Evolutionary conservation across 2,797 vertebrate genomes (phyloP).

Genomic region (Knipowitschia caucasica): DNA sequence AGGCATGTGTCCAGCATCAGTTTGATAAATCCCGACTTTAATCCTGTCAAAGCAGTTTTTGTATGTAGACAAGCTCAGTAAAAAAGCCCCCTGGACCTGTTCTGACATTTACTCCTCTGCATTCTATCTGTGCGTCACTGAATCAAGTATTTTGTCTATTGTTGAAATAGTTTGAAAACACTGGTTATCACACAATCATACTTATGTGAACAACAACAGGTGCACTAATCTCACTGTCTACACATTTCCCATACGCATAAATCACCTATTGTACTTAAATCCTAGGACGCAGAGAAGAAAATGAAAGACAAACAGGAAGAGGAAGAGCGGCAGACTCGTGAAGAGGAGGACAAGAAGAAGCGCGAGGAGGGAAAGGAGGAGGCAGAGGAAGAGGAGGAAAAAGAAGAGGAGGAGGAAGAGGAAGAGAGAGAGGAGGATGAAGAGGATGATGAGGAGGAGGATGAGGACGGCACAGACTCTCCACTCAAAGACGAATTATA

Average conservation of each 20-base stretch:
- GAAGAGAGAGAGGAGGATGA: slow-evolving; percentile 42
- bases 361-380: slow-evolving; percentile 71
- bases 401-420: slow-evolving; percentile 49
- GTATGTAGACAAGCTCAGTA: too few species aligned
- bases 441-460: slow-evolving; percentile 59
- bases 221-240: background rate
- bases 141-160: too few species aligned
- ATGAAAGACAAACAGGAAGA: slow-evolving; percentile 80
- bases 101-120: too few species aligned
- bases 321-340: slow-evolving; percentile 70
- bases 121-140: too few species aligned
- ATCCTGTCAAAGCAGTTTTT: too few species aligned
- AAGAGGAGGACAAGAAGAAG: slow-evolving; percentile 72
- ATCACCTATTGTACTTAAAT: background rate
- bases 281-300: slow-evolving; percentile 76
- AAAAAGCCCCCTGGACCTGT: too few species aligned
- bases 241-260: too few species aligned
- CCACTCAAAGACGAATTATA: slow-evolving; percentile 81
- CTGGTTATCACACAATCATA: too few species aligned
- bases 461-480: slow-evolving; percentile 69
- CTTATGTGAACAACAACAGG: background rate
- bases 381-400: slow-evolving; percentile 47
- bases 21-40: too few species aligned
- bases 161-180: too few species aligned
- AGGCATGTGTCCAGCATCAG: too few species aligned